Evolutionary conservation across 2,888 invertebrate genomes (phyloP), one percentile per base, ranked within the genome.

Genomic region (Rhimphoctona megacephalus): DNA sequence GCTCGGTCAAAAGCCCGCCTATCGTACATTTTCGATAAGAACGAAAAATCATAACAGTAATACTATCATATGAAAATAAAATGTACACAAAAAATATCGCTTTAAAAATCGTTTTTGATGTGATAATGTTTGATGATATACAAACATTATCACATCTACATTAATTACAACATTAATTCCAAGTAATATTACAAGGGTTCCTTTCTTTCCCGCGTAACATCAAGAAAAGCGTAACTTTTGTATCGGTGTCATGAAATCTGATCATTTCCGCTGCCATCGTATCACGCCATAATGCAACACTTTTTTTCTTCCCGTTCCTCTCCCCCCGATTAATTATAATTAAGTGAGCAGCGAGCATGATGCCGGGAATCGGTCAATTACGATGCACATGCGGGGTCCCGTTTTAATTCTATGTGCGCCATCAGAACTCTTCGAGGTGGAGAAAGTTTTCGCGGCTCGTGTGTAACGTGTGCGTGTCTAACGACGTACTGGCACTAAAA

Each of bases 311-410:
- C 67, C 25, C 57, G 14, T 70, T 61, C 39, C 43, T 61, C 52
- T 43, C 46, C 39, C 76, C 36, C 46, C 72, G 33, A n/a, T 61
- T 81, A 87, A 79, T 88, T 76, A 79, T 90, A 92, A 92, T 92
- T 92, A 90, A 89, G 86, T 76, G 81, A 86, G 84, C 89, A 90
- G 85, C 90, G 87, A 90, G 89, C 91, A 90, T 90, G 88, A 90
- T 90, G 87, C 91, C 90, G 90, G 90, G 89, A 90, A 88, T 90
- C 88, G 87, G 87, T 89, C 90, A 91, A 91, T 92, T 92, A 90
- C 88, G 87, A 83, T 57, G 86, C 88, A 87, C 66, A 72, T 17
- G 22, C 76, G 22, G 73, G 87, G 86, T 88, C 88, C 89, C 74
- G 43, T 81, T 54, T 64, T 54, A 33, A 64, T 74, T 84, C 43